These are phyloP conservation scores for Epirrhoe tristata DNA, from an alignment of 2,888 invertebrate genomes.

Conservation along the genomic window DNA sequence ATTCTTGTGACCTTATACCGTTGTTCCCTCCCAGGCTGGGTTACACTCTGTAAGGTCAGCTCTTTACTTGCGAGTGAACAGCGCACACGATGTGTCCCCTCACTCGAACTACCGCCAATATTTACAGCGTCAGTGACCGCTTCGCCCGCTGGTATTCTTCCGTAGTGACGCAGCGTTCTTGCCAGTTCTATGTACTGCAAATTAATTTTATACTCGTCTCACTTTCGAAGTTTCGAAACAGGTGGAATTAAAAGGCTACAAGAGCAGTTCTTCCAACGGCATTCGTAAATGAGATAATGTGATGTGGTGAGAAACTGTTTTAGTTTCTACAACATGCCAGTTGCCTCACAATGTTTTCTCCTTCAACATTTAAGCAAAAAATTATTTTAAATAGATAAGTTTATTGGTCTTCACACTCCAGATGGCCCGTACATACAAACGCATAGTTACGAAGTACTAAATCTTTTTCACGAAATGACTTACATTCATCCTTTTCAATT, in stretches of 20 bases:
- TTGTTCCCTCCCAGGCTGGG: slow-evolving; percentile 90
- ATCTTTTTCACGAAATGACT: no score
- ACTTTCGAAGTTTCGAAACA: background rate
- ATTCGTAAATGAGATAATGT: no score
- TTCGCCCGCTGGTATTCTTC: slow-evolving; percentile 88
- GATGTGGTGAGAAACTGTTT: no score
- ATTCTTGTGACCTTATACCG: slow-evolving; percentile 97
- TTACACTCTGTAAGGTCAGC: slow-evolving; percentile 89
- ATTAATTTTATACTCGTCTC: background rate
- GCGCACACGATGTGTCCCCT: slow-evolving; percentile 69
- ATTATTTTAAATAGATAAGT: no score
- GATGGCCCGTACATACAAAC: no score
- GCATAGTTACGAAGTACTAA: no score
- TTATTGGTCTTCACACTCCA: no score
- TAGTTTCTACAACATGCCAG: no score
- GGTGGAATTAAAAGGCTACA: background rate
- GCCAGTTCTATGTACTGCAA: slow-evolving; percentile 94
- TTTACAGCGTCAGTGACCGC: slow-evolving; percentile 69
- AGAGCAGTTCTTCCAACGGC: no score
- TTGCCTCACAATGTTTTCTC: no score
- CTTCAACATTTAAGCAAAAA: no score
- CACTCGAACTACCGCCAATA: slow-evolving; percentile 53
- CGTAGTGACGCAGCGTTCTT: slow-evolving; percentile 94
- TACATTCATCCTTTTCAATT: no score
- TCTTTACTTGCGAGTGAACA: slow-evolving; percentile 95